Percentiles rank a stretch among this genome's conserved stretches.
These are phyloP conservation scores for Mormyrops attenuatus DNA, from an alignment of 2,797 vertebrate genomes.

Conservation along the genomic window DNA sequence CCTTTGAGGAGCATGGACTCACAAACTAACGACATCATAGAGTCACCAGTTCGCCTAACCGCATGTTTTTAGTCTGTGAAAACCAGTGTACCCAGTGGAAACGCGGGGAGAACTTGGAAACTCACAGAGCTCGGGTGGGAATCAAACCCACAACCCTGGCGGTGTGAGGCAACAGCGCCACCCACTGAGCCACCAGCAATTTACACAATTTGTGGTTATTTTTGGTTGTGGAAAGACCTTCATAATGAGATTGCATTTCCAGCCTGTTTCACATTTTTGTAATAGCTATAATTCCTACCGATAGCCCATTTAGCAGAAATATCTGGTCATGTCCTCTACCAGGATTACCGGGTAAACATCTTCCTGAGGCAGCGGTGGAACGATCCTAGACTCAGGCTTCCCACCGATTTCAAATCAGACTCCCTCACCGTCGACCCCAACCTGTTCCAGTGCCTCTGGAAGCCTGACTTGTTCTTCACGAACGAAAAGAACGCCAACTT, in stretches of 20 bases:
- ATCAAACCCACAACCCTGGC: neutral
- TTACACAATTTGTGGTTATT: neutral
- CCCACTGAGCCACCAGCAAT: neutral
- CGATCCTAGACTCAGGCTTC: slow-evolving; percentile 84
- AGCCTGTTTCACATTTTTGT: neutral
- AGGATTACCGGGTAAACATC: slow-evolving; percentile 96
- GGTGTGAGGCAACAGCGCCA: neutral
- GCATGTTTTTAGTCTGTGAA: neutral
- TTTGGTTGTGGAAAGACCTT: neutral
- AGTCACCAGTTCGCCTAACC: neutral
- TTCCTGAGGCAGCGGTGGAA: slow-evolving; percentile 96
- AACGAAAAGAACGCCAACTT: slow-evolving; percentile 98
- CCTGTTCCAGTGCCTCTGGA: slow-evolving; percentile 98
- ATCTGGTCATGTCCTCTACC: neutral
- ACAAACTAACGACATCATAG: neutral
- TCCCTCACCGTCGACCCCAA: slow-evolving; percentile 87
- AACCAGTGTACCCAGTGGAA: neutral
- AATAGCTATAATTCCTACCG: neutral
- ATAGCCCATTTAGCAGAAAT: neutral
- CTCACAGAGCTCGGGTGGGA: neutral
- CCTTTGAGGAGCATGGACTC: neutral
- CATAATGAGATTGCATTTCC: neutral
- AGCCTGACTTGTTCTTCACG: slow-evolving; percentile 94
- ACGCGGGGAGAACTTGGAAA: neutral
- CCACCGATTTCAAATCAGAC: slow-evolving; percentile 86